Evolutionary conservation across 2,113 vertebrate genomes (phyloP).

Genomic region (Camarhynchus parvulus): DNA sequence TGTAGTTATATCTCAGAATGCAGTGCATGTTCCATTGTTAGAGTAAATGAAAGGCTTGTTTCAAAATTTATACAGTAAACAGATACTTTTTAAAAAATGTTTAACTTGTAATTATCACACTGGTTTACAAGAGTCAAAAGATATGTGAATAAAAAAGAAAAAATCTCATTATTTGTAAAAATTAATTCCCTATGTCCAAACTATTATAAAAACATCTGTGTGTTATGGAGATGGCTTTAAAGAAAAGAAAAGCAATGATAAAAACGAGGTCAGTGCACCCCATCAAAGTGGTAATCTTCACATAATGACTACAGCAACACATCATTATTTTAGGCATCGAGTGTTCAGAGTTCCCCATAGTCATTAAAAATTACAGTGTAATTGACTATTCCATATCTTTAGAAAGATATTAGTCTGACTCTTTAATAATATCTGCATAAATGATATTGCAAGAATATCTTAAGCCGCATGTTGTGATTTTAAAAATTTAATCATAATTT

Average conservation of each 20-base stretch:
- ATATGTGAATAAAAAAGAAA: neutral
- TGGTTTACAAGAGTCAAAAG: neutral
- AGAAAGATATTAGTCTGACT: neutral
- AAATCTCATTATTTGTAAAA: neutral
- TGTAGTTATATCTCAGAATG: neutral
- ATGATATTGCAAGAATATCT: neutral
- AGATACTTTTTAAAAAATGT: neutral
- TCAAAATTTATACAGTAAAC: neutral
- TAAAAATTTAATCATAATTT: neutral
- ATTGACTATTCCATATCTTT: neutral
- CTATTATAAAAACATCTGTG: neutral
- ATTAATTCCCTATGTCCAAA: neutral
- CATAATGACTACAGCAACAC: neutral
- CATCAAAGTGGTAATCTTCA: neutral
- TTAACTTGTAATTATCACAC: neutral
- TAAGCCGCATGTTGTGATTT: neutral
- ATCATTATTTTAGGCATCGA: neutral
- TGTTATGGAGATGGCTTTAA: neutral
- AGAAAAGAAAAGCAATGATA: neutral
- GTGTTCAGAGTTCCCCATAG: neutral
- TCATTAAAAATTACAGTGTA: constrained; percentile 28
- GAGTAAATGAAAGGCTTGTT: neutral
- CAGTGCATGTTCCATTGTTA: neutral
- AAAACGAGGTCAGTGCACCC: neutral
- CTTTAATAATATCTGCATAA: constrained; percentile 8